Evolutionary conservation across 35 echinoderm and acorn worm species (phyloP).

Genomic region (Holothuria glaberrima): DNA sequence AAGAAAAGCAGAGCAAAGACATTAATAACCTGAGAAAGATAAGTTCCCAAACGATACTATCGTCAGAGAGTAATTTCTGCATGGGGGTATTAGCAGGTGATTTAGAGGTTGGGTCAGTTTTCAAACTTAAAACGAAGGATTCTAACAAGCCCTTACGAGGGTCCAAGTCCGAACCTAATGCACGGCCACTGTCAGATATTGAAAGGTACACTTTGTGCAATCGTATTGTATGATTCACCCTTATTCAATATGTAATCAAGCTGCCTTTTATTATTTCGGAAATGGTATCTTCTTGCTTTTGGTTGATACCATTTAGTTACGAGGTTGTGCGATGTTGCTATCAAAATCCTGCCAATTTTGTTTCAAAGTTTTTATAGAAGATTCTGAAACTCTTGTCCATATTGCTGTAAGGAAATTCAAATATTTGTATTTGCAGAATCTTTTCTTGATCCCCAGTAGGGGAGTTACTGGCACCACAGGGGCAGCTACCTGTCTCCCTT

Average conservation of each 20-base stretch:
- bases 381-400: neutral
- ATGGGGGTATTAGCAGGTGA: constrained; percentile 28
- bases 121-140: constrained; percentile 12
- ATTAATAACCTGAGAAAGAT: constrained; percentile 30
- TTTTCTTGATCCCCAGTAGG: too few species aligned
- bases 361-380: too few species aligned
- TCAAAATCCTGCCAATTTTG: too few species aligned
- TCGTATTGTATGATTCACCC: constrained; percentile 45
- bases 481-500: too few species aligned
- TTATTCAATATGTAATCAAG: neutral
- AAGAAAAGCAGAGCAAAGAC: constrained; percentile 25
- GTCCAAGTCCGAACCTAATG: neutral
- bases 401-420: neutral
- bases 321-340: too few species aligned
- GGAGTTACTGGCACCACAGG: too few species aligned
- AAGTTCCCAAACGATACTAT: constrained; percentile 40
- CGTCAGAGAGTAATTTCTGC: constrained; percentile 40
- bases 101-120: constrained; percentile 43
- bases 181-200: constrained; percentile 38
- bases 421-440: too few species aligned
- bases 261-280: neutral
- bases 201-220: constrained; percentile 61
- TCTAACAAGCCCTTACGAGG: neutral
- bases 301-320: too few species aligned
- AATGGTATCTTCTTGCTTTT: neutral